Percentiles rank a stretch among this genome's conserved stretches.
These are phyloP conservation scores for Xanthia togata DNA, from an alignment of 2,888 invertebrate species.

Conservation along the genomic window DNA sequence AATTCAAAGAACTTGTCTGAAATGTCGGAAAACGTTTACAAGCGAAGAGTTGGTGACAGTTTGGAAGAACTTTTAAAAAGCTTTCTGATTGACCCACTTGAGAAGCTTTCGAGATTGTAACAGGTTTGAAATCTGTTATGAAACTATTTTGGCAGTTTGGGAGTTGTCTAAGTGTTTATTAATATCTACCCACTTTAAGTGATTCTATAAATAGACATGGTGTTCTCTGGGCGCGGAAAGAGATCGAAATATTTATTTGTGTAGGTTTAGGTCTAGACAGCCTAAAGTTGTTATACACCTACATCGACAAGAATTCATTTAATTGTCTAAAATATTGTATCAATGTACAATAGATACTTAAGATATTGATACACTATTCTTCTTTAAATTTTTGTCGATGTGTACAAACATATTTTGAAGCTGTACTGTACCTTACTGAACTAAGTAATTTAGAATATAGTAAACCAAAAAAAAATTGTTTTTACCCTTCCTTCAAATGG, in stretches of 20 bases:
- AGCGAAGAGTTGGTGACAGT: constrained; percentile 33
- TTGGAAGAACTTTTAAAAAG: constrained; percentile 28
- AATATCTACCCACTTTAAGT: not conserved
- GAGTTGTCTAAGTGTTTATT: not conserved
- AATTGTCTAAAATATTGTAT: not conserved
- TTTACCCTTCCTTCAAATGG: no score
- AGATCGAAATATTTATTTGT: not conserved
- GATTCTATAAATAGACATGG: not conserved
- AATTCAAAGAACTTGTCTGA: not conserved
- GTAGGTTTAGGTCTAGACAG: no score
- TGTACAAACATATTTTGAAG: no score
- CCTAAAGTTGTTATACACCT: not conserved
- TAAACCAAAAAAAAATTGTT: no score
- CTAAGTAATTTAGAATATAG: no score
- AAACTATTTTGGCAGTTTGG: constrained; percentile 18
- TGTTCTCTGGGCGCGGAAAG: not conserved
- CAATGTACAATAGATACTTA: not conserved
- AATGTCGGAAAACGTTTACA: constrained; percentile 20
- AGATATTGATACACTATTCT: not conserved
- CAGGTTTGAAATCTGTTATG: constrained; percentile 20
- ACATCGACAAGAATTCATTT: not conserved
- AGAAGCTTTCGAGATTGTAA: constrained; percentile 17
- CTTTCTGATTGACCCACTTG: constrained; percentile 19
- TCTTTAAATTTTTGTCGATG: no score
- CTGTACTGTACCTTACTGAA: no score